These are phyloP conservation scores for Dryocosmus kuriphilus DNA, from an alignment of 2,888 invertebrate species.

Conservation along the genomic window DNA sequence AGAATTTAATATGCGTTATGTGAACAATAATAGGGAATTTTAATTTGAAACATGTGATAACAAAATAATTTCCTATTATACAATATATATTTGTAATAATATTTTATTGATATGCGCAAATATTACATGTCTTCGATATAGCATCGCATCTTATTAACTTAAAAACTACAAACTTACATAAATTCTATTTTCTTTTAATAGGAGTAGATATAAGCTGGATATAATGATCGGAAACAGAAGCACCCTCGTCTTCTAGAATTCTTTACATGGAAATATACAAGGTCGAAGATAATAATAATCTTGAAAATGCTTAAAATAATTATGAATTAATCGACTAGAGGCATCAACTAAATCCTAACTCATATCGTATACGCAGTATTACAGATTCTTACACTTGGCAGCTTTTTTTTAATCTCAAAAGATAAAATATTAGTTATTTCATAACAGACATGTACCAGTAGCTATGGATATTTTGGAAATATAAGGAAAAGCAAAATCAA, in stretches of 20 bases:
- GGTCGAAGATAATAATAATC: background rate
- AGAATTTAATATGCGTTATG: too few relatives aligned
- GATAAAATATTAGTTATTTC: background rate
- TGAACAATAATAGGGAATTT: too few relatives aligned
- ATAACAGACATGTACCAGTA: background rate
- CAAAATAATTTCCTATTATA: too few relatives aligned
- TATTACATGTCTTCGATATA: too few relatives aligned
- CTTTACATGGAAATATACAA: constrained; percentile 20
- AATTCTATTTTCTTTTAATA: background rate
- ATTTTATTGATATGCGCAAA: too few relatives aligned
- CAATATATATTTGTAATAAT: too few relatives aligned
- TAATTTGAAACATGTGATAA: too few relatives aligned
- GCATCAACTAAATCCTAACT: constrained; percentile 37
- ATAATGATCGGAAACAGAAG: constrained; percentile 27
- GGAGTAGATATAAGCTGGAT: constrained; percentile 1
- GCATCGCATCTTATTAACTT: too few relatives aligned
- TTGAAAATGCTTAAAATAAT: background rate
- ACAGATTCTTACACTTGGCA: constrained; percentile 21
- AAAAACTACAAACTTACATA: too few relatives aligned
- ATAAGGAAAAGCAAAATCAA: background rate
- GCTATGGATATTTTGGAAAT: background rate
- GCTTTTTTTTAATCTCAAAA: background rate
- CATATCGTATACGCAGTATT: constrained; percentile 36
- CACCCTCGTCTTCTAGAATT: constrained; percentile 8
- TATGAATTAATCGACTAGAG: constrained; percentile 37